Base-by-base conservation (phyloP, 64 coral and sea anemone species). In the Acropora yongei region DNA sequence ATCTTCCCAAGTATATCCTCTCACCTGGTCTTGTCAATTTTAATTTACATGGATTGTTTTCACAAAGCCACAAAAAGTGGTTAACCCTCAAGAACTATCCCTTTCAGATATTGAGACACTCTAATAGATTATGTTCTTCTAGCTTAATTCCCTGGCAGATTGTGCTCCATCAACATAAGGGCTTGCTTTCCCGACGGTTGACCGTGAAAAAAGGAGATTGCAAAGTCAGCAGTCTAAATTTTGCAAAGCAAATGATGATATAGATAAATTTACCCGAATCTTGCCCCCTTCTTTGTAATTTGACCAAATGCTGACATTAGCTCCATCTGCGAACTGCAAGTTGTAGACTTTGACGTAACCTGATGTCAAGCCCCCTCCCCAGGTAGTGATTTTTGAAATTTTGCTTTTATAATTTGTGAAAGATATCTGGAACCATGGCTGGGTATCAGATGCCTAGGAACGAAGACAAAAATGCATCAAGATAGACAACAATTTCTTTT, bases 381-480 rank as follows among this genome's bases (percentile, higher is more conserved):
- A 87, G 0, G 75, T 93, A 44, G 74, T 77, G 8, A 93, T 79
- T 73, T 87, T 86, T 47, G 91, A 73, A 60, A 93, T 80, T 60
- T 86, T 86, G 30, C 11, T 87, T 4, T 80, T 74, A 20, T 71
- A 17, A 7, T 18, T 58, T 19, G 91, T 57, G 20, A 80, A 93
- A 1, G 91, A 79, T 6, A 93, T 78, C 49, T 93, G 83, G 0
- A 87, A 40, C 91, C 91, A 93, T 1, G 91, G 83, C 4, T 86
- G 39, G 0, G 77, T 73, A 61, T 93, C 91, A 1, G 74, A 69
- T 30, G 65, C 19, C 91, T 93, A 17, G 3, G 14, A 44, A 8
- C n/a, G 19, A 88, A 57, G 50, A 73, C 3, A 74, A 5, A 9
- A 57, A 57, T 82, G 3, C 30, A 82, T 66, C 14, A 17, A 55